phyloP scores from a whole-genome alignment of 2,797 vertebrate species.

The Cyprinella venusta region DNA sequence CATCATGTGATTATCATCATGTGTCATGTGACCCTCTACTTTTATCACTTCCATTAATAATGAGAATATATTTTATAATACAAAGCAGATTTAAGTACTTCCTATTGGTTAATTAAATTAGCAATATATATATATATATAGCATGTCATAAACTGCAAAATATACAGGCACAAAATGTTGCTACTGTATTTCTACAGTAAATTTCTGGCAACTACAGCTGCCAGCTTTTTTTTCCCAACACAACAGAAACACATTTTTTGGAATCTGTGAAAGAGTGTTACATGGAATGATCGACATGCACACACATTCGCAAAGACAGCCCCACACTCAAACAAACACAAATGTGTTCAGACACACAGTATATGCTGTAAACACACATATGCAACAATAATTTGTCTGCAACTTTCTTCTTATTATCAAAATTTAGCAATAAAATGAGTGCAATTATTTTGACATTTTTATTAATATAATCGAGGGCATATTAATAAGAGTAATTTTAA shows the following conservation, averaged over 20 bases:
- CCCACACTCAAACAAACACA: constrained; percentile 22
- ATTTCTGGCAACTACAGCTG: constrained; percentile 3
- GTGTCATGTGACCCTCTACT: no score
- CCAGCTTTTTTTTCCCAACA: not conserved
- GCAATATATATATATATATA: not conserved
- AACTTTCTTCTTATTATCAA: not conserved
- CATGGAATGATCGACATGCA: constrained; percentile 17
- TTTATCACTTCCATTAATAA: not conserved
- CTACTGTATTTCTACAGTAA: not conserved
- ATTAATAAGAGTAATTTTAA: not conserved
- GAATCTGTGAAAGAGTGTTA: not conserved
- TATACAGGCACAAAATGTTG: not conserved
- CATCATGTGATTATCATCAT: no score
- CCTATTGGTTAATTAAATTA: not conserved
- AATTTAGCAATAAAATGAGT: not conserved
- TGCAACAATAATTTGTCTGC: not conserved
- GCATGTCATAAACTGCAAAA: not conserved
- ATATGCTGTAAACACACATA: constrained; percentile 24
- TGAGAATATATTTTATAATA: not conserved
- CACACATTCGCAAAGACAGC: constrained; percentile 10
- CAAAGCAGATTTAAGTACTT: not conserved
- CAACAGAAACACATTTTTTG: constrained; percentile 9
- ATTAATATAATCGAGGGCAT: not conserved
- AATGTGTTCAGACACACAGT: constrained; percentile 10
- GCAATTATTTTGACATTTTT: not conserved